Conservation (phyloP, 2,113 vertebrate species). For the Marmota monax region DNA sequence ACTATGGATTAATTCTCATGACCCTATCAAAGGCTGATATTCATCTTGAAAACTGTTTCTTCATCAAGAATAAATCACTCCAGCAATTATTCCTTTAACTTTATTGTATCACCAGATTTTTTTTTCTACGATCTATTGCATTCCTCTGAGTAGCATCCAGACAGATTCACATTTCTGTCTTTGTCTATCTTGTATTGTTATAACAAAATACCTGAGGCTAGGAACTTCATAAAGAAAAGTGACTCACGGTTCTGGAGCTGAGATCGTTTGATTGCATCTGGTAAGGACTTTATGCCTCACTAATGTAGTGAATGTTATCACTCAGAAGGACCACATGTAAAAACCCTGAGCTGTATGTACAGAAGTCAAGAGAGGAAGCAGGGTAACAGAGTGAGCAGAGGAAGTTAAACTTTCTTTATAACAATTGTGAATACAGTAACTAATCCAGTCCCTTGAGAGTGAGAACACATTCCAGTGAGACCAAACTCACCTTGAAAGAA, state of each 20-base stretch:
- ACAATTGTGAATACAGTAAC: too few species aligned
- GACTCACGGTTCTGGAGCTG: not conserved
- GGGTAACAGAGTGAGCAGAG: not conserved
- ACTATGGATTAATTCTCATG: not conserved
- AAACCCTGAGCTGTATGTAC: too few species aligned
- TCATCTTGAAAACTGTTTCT: not conserved
- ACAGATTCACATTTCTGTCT: not conserved
- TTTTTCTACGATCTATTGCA: not conserved
- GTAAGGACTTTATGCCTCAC: not conserved
- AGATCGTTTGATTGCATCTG: not conserved
- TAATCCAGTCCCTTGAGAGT: not conserved
- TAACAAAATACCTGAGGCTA: not conserved
- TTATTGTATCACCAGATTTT: not conserved
- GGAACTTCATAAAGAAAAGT: not conserved
- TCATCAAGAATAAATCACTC: not conserved
- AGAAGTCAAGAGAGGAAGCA: not conserved
- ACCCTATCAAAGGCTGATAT: not conserved
- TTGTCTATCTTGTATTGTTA: not conserved
- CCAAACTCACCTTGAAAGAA: not conserved
- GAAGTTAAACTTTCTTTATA: not conserved
- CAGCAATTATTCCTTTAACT: not conserved
- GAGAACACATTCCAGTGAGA: not conserved
- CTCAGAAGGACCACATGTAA: fast-evolving
- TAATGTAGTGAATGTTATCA: not conserved
- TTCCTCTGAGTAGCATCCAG: not conserved